Evolutionary conservation across 2,797 vertebrate genomes (phyloP).

Genomic region (Scolopax rusticola): DNA sequence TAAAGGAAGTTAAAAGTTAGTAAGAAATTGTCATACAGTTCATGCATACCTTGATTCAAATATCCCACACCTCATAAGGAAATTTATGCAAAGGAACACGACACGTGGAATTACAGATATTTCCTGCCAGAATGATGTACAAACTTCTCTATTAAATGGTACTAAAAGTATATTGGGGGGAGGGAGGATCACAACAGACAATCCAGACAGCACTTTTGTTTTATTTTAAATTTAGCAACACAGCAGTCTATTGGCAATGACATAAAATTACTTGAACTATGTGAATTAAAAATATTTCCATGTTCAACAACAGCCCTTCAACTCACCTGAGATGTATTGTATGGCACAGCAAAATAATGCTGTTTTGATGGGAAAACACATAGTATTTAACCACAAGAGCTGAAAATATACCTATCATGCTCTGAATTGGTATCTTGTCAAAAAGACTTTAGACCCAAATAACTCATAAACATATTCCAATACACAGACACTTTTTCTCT

Average conservation of each 20-base stretch:
- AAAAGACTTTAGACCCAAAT: constrained; percentile 2
- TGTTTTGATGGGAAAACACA: background rate
- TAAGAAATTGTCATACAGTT: background rate
- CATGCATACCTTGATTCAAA: background rate
- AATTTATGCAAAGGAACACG: background rate
- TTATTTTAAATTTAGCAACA: background rate
- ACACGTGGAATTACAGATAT: background rate
- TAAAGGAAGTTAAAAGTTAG: background rate
- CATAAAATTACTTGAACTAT: background rate
- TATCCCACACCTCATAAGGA: background rate
- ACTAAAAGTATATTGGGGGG: background rate
- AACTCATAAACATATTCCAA: background rate
- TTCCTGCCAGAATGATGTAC: background rate
- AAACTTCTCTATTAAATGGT: background rate
- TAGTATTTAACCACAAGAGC: background rate
- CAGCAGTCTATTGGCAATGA: background rate
- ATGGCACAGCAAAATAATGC: background rate
- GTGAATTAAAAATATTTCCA: background rate
- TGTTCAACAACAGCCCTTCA: background rate
- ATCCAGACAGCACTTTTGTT: background rate
- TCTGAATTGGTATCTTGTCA: constrained; percentile 15
- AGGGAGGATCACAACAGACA: background rate
- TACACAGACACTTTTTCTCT: background rate
- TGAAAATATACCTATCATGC: background rate
- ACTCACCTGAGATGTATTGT: background rate